Percentiles rank a stretch among this genome's conserved stretches.
Evolutionary conservation across 2,888 invertebrate species (phyloP).

Genomic region (Toxonevra muliebris): DNA sequence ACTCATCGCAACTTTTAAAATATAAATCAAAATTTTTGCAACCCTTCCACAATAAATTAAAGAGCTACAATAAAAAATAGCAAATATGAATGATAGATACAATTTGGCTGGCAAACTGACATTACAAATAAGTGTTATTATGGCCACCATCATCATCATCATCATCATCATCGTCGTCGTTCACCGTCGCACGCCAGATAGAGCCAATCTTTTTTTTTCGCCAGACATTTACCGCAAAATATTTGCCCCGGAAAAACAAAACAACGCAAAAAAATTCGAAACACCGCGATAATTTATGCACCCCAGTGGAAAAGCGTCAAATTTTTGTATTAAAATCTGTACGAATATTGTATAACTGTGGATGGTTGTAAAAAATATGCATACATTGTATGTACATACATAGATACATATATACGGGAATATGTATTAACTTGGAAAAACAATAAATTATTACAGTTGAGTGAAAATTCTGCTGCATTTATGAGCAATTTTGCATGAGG

Average conservation of each 20-base stretch:
- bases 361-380: neutral
- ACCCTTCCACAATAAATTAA: neutral
- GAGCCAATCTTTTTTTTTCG: slow-evolving; percentile 7
- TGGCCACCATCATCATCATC: slow-evolving; percentile 8
- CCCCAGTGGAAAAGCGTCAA: slow-evolving; percentile 27
- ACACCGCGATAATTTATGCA: slow-evolving; percentile 31
- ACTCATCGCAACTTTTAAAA: no score
- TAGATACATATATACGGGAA: neutral
- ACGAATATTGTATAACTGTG: slow-evolving; percentile 11
- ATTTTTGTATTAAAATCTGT: slow-evolving; percentile 30
- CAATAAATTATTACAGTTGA: slow-evolving; percentile 37
- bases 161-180: slow-evolving; percentile 2
- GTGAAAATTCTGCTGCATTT: slow-evolving; percentile 26
- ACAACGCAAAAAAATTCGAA: slow-evolving; percentile 15
- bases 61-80: neutral
- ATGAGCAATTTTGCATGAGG: slow-evolving; percentile 22
- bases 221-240: slow-evolving; percentile 29
- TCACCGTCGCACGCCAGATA: neutral
- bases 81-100: slow-evolving; percentile 36
- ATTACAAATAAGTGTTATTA: slow-evolving; percentile 37
- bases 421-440: slow-evolving; percentile 30
- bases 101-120: slow-evolving; percentile 37
- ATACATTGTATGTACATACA: neutral
- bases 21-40: neutral
- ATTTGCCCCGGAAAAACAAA: slow-evolving; percentile 17